Conservation (phyloP, 2,113 vertebrate species). For the Cyphomyrus plagiostoma region DNA sequence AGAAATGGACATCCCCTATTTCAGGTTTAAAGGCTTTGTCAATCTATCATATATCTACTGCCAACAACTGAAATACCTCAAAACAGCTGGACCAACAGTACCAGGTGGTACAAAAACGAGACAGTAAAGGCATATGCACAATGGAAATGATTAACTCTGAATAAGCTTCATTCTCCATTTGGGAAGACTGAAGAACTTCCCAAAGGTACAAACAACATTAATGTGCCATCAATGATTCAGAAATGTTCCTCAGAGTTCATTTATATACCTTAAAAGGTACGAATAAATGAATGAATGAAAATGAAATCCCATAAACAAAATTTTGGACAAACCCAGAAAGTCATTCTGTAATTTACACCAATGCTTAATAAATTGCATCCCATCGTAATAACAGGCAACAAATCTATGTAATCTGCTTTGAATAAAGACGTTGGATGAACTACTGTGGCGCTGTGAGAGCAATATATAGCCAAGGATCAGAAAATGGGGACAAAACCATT, state of each 20-base stretch:
- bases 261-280: too few species aligned
- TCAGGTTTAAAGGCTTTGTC: neutral
- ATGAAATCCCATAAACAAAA: neutral
- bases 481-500: neutral
- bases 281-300: too few species aligned
- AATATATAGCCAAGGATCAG: neutral
- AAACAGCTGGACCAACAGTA: neutral
- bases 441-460: neutral
- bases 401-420: neutral
- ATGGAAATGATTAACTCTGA: neutral
- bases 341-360: neutral
- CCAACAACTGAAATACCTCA: neutral
- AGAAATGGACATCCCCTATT: neutral
- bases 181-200: neutral
- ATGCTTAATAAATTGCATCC: neutral
- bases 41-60: neutral
- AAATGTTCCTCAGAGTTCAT: neutral
- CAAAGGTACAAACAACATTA: too few species aligned
- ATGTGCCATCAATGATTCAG: neutral
- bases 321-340: neutral
- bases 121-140: neutral
- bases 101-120: neutral
- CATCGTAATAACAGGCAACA: neutral
- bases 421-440: neutral
- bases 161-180: neutral